Evolutionary conservation across 1,140 invertebrate genomes (phyloP), one percentile per base, ranked within the genome.

Genomic region (Caerostris darwini): DNA sequence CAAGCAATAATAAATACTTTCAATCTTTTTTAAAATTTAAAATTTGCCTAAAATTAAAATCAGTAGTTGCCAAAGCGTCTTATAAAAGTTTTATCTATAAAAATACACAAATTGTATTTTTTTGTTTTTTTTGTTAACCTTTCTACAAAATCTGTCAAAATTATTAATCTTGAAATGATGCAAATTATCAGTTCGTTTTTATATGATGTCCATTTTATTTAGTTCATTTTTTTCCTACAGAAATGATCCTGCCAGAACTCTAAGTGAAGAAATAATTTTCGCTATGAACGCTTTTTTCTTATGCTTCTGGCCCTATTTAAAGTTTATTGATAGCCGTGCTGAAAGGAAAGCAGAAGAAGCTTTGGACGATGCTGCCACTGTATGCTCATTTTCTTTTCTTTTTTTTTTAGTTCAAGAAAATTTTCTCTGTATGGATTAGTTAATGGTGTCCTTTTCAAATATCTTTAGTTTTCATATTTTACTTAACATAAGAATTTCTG

Each of bases 221-320:
- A 85, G 7, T 53, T 12, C 50, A 56, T 7, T 58, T 61, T 59
- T 87, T 50, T 87, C 17, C 17, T 87, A 10, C 14, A 89, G 87
- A 19, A 67, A 89, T 12, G 50, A 67, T 3, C 59, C 7, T 53
- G 50, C n/a, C 5, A 34, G 64, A 53, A 34, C 67, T 57, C 54
- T 53, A 7, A 89, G 64, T 54, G 61, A 64, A 17, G 64, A 89
- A 89, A 67, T 61, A 6, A 64, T 89, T 50, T 89, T 89, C 50
- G 53, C 61, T 8, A 17, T 89, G 59, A 89, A 89, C 67, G 14
- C 53, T 5, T 64, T 89, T 34, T 89, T 89, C 53, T 89, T 89
- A 17, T 89, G 53, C 54, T 7, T 89, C 0, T 89, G 87, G 87
- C 87, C 87, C 19, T 54, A 57, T 12, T 14, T 64, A 34, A 89